Evolutionary conservation across 2,113 vertebrate genomes (phyloP), one percentile per base, ranked within the genome.

Genomic region (Manacus vitellinus): DNA sequence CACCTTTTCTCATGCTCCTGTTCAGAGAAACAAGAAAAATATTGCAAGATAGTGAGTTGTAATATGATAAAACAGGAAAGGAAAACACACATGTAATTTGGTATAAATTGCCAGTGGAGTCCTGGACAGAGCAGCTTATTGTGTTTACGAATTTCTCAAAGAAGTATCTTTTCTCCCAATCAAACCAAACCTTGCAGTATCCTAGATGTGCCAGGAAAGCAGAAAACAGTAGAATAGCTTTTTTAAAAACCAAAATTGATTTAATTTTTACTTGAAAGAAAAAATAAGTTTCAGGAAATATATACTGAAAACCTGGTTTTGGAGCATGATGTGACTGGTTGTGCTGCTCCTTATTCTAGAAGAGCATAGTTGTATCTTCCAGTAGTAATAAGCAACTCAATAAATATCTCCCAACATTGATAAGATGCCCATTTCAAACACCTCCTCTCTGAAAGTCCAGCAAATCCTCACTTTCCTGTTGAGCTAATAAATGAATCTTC

Each of bases 1-100:
- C 99, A 99, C 73, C 99, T 98, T 96, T 99, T 99, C 97, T 99
- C 99, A 96, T 99, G 99, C 70, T 99, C 99, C 99, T 99, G 82
- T 96, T 95, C 56, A 92, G 3, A 95, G 41, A 97, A 95, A 92
- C 16, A 80, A 83, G 27, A 77, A 94, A 85, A 81, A 97, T 35
- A 97, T 86, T 73, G 61, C 31, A 95, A 95, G 23, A 46, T 1
- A 89, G 56, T 52, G 73, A 95, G 56, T 8, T 84, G 21, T 15
- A 92, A 65, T 81, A 18, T 43, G 30, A 78, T 77, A 81, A 89
- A 93, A 16, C 6, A 68, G 16, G 33, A 49, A 89, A 76, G 70
- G 22, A 74, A 75, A 82, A 41, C 30, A 27, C 17, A 74, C 6
- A 25, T 8, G 8, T 30, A 65, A 5, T 51, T 65, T 68, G 27